Evolutionary conservation across 1,140 invertebrate genomes (phyloP), one percentile per base, ranked within the genome.

Genomic region (Dendrolimus kikuchii): DNA sequence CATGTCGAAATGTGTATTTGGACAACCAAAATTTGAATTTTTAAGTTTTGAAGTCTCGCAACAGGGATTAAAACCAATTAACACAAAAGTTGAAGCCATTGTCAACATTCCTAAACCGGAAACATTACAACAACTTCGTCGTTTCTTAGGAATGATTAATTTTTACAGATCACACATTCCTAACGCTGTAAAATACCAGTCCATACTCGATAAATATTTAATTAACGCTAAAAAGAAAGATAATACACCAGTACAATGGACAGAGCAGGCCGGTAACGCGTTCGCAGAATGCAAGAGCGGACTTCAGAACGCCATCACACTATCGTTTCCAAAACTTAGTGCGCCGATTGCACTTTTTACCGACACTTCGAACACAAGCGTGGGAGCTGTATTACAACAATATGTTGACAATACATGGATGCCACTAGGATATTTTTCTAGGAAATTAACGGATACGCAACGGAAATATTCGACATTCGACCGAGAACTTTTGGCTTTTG

Each of bases 301-400:
- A 23, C 23, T 23, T 23, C 23, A 23, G 23, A 23, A 23, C 23
- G 23, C 23, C 3, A 3, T 23, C 1, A 23, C 23, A 23, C 23
- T 23, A 23, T 23, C 23, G 1, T 23, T 23, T 23, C 23, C 23
- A 23, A 23, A 23, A 3, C 23, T 23, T 23, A 23, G 3, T 23
- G 23, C 23, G 23, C 23, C 23, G 23, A 23, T 23, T 23, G 23
- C 1, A 23, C 23, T 23, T 23, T 23, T 23, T 23, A 23, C 23
- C n/a, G 56, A 58, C 38, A n/a, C 23, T 7, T 59, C 57, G 4
- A 23, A 49, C 8, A 43, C 7, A 2, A 50, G 38, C 37, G 47
- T 43, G 5, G 57, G 57, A 6, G 57, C 47, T 6, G 57, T 59
- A 45, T n/a, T 59, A 9, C 57, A 59, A 46, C 57, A 59, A 38